Evolutionary conservation across 2,797 vertebrate species (phyloP).

Genomic region (Clamator glandarius): DNA sequence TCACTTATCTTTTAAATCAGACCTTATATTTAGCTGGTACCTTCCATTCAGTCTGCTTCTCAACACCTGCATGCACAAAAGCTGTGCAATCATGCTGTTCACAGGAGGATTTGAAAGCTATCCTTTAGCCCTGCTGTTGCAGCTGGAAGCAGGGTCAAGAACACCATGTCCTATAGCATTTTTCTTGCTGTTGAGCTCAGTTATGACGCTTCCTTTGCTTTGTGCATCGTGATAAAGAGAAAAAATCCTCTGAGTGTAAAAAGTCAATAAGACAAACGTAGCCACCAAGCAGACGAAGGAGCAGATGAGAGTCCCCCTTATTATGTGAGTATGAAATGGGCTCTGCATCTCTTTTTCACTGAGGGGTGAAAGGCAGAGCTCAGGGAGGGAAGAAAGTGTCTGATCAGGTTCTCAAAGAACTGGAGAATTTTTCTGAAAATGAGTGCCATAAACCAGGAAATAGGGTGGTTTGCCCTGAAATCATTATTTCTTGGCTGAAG

Average conservation of each 20-base stretch:
- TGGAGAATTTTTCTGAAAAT: background rate
- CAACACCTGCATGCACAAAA: background rate
- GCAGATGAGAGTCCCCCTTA: background rate
- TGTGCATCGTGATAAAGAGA: background rate
- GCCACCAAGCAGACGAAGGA: background rate
- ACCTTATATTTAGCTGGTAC: background rate
- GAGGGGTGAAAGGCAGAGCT: background rate
- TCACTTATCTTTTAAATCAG: background rate
- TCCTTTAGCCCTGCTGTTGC: background rate
- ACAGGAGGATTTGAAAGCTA: background rate
- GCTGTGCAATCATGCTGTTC: background rate
- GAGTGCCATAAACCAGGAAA: background rate
- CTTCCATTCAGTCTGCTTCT: background rate
- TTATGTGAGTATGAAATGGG: background rate
- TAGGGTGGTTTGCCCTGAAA: background rate
- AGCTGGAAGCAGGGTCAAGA: background rate
- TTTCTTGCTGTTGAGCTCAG: background rate
- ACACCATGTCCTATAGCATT: background rate
- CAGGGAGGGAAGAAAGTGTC: background rate
- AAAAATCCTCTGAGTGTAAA: background rate
- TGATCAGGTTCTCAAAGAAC: background rate
- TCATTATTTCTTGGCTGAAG: background rate
- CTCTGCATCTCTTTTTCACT: background rate
- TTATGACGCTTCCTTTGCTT: background rate
- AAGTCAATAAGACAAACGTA: background rate